phyloP scores from a whole-genome alignment of 2,113 vertebrate species.

The Lamprotornis superbus region DNA sequence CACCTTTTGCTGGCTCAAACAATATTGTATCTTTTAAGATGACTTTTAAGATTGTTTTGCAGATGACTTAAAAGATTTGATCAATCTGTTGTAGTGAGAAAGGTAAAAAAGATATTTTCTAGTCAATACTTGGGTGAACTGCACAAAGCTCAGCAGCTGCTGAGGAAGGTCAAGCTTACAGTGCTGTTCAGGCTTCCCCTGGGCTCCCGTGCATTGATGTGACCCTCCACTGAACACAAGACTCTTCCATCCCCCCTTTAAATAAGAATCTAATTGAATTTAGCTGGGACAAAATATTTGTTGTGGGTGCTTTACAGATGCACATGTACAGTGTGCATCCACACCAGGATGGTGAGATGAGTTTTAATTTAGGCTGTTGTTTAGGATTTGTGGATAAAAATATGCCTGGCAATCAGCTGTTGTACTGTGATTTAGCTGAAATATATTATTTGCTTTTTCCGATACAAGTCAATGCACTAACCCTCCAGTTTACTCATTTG shows the following conservation, averaged over 20 bases:
- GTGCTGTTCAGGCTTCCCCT: not conserved
- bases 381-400: not conserved
- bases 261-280: not conserved
- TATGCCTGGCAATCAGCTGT: not conserved
- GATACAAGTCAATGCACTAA: not conserved
- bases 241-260: not conserved
- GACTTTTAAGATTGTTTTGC: no score
- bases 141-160: not conserved
- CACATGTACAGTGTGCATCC: not conserved
- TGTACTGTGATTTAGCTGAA: not conserved
- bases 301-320: not conserved
- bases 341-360: fast-evolving
- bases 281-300: not conserved
- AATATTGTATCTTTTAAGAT: not conserved
- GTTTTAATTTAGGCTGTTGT: not conserved
- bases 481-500: not conserved
- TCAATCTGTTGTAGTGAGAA: not conserved
- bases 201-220: not conserved
- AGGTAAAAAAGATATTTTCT: not conserved
- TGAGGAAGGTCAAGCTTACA: not conserved
- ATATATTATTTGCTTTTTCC: not conserved
- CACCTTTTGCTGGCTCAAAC: not conserved
- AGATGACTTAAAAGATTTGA: not conserved
- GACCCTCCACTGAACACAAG: not conserved
- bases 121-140: not conserved